Percentiles rank a stretch among this genome's conserved stretches.
These are phyloP conservation scores for Xanthorhoe designata DNA, from an alignment of 2,888 invertebrate genomes.

Conservation along the genomic window DNA sequence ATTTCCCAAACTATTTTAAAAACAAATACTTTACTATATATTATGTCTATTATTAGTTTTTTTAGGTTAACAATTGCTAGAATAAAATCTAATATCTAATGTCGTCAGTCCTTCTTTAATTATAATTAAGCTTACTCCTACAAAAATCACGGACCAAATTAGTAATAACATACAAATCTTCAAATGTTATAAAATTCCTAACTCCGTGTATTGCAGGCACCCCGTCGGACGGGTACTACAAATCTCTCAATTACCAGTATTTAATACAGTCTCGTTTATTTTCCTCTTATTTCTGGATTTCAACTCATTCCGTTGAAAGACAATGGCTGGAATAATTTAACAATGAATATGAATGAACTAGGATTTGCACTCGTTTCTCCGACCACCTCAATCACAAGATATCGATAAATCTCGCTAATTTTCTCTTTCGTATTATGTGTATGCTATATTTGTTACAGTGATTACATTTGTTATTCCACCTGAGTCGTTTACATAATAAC, in stretches of 20 bases:
- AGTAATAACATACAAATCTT: too few species aligned
- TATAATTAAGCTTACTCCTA: too few species aligned
- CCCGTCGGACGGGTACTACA: constrained; percentile 37
- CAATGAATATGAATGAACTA: constrained; percentile 80
- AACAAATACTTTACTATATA: too few species aligned
- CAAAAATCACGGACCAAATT: too few species aligned
- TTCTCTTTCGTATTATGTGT: constrained; percentile 42
- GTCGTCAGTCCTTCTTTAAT: too few species aligned
- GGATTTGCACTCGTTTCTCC: constrained; percentile 70
- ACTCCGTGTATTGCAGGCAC: constrained; percentile 7
- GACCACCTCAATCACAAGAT: constrained; percentile 59
- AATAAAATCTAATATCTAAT: too few species aligned
- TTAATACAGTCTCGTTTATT: constrained; percentile 63
- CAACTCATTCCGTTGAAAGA: constrained; percentile 71
- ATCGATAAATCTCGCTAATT: constrained; percentile 62
- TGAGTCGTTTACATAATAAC: not conserved
- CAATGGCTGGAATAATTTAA: constrained; percentile 76
- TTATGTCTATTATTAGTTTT: too few species aligned
- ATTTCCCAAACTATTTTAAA: too few species aligned
- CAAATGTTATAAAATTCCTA: not conserved
- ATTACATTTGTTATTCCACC: constrained; percentile 29
- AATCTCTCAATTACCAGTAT: constrained; percentile 56
- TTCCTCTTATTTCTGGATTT: constrained; percentile 60
- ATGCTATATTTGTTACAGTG: constrained; percentile 20
- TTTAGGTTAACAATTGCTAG: too few species aligned